A percentile compares a stretch with the other conserved stretches of the same genome.
Evolutionary conservation across 1,140 invertebrate genomes (phyloP).

Genomic region (Drosophila ananassae): DNA sequence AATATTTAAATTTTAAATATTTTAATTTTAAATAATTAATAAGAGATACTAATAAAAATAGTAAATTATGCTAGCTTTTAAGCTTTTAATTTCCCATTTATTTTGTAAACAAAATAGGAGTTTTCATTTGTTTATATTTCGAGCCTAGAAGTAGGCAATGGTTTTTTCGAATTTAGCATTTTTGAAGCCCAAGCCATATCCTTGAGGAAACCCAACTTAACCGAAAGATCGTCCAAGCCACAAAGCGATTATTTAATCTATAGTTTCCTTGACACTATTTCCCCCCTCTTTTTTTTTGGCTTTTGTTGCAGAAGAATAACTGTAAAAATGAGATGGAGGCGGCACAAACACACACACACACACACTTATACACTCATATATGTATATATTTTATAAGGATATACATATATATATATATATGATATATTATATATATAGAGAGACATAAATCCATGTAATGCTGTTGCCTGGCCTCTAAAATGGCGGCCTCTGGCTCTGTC

Average conservation of each 20-base stretch:
- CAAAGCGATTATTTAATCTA: conserved; percentile 32
- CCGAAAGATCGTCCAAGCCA: background rate
- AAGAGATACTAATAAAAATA: no score
- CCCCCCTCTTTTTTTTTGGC: background rate
- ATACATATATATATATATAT: no score
- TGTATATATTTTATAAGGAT: background rate
- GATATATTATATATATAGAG: conserved; percentile 27
- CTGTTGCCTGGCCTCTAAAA: conserved; percentile 80
- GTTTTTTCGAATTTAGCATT: no score
- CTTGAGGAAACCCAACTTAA: background rate
- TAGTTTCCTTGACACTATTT: conserved; percentile 68
- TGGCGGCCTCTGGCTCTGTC: conserved; percentile 42
- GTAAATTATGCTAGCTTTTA: no score
- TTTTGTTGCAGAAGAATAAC: conserved; percentile 33
- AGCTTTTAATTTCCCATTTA: no score
- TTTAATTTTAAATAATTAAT: conserved; percentile 13
- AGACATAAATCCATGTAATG: conserved; percentile 74
- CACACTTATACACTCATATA: no score
- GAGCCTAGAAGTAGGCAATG: no score
- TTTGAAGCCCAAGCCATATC: background rate
- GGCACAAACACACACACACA: conserved; percentile 6
- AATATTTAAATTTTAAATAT: no score
- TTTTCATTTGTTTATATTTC: no score
- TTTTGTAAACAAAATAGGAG: no score
- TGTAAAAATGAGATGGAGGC: conserved; percentile 20